Evolutionary conservation across 35 echinoderm and acorn worm species (phyloP), one percentile per base, ranked within the genome.

Genomic region (Holothuria glaberrima): DNA sequence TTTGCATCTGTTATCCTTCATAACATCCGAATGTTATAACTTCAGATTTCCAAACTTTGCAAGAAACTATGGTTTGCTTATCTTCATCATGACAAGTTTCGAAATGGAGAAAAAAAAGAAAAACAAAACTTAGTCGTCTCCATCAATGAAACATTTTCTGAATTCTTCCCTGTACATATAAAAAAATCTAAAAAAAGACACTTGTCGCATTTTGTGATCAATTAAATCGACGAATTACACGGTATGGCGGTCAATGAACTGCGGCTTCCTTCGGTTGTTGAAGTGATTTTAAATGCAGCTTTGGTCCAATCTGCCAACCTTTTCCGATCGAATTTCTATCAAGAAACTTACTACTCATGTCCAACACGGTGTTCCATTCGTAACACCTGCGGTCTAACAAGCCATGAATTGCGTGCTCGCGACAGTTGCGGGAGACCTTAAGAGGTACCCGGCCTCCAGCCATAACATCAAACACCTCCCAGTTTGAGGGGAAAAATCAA

Each of bases 241-340:
- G 50, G 10, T 54, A 54, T 41, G 50, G 19, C 74, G 74, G 74
- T 78, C 74, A 48, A 78, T 78, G 74, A 78, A 78, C 74, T 78
- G 74, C 29, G 74, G 27, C 44, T 26, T 48, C 50, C 50, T 78
- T 48, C 74, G 74, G 74, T 78, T 78, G 74, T 78, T 78, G 74
- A 78, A 78, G 74, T 78, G 74, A 78, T 78, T 78, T 78, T 29
- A 78, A 78, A 78, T 78, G 74, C 74, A 78, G 74, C 74, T 78
- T 33, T 48, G 50, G 74, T 78, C 74, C 74, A 78, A 78, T 78
- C 74, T 78, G 74, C 74, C n/a, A n/a, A 78, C 38, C 74, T 21
- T 48, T 48, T 78, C 74, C 50, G 74, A 78, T 78, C 74, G 74
- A 78, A 78, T 78, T 78, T 78, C 74, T 78, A 78, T 78, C 74